phyloP scores from a whole-genome alignment of 2,113 vertebrate genomes.

The Enhydra lutris region DNA sequence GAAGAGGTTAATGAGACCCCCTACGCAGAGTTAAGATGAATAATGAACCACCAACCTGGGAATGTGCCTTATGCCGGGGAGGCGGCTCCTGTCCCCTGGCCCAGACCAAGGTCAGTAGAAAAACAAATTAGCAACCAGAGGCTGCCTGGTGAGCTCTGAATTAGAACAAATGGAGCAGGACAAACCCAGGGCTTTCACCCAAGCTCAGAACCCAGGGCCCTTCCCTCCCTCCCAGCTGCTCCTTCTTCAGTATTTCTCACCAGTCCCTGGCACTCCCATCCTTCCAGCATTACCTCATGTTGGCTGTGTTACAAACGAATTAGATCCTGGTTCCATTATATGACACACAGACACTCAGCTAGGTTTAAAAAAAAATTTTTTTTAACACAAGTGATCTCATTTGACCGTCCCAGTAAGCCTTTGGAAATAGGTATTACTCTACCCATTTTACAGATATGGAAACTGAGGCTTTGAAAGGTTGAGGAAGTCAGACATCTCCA shows the following conservation, averaged over 20 bases:
- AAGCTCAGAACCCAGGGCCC: not conserved
- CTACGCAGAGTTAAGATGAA: not conserved
- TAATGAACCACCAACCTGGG: not conserved
- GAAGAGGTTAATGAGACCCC: not conserved
- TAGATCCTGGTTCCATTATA: not conserved
- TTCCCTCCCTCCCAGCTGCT: not conserved
- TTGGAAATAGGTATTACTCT: not conserved
- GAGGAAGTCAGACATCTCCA: not conserved
- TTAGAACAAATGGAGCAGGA: not conserved
- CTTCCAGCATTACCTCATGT: not conserved
- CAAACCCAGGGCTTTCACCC: not conserved
- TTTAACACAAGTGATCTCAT: not conserved
- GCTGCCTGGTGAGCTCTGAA: not conserved
- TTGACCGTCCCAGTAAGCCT: not conserved
- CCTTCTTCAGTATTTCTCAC: not conserved
- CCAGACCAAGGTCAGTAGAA: not conserved
- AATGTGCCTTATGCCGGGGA: not conserved
- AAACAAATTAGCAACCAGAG: not conserved
- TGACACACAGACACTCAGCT: not conserved
- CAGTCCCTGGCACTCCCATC: not conserved
- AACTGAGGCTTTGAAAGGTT: not conserved
- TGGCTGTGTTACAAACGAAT: slow-evolving; percentile 4
- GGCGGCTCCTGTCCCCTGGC: not conserved
- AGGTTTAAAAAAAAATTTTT: not conserved
- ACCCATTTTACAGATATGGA: not conserved